Conservation (phyloP, 2,797 vertebrate species). For the Lepilemur septentrionalis region DNA sequence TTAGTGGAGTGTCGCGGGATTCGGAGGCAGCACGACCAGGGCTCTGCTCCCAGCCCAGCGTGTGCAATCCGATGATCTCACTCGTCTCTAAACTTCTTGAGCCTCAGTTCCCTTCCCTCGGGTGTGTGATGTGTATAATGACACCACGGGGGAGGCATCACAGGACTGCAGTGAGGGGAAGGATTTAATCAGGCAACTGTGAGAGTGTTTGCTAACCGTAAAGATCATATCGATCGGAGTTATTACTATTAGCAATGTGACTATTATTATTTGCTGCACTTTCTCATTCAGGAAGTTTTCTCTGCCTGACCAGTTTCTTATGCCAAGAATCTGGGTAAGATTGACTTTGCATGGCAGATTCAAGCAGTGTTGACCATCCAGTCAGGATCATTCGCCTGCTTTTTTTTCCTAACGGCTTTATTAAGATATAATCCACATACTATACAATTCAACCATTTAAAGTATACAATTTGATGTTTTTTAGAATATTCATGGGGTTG, state of each 20-base stretch:
- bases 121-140: not conserved
- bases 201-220: constrained; percentile 10
- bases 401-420: not conserved
- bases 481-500: not conserved
- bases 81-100: not conserved
- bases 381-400: not conserved
- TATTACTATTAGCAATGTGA: not conserved
- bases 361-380: not conserved
- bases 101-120: not conserved
- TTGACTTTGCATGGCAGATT: not conserved
- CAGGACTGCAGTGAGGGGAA: not conserved
- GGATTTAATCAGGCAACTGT: not conserved
- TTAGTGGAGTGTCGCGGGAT: not conserved
- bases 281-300: constrained; percentile 20
- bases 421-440: not conserved
- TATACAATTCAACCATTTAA: not conserved
- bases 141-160: not conserved
- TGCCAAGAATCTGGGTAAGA: not conserved
- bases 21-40: not conserved
- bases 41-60: not conserved
- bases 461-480: not conserved
- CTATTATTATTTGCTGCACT: not conserved
- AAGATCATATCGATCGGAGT: not conserved
- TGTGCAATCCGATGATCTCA: not conserved
- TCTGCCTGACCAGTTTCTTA: not conserved